Conservation (phyloP, 1,140 invertebrate species). For the Streblospio benedicti region DNA sequence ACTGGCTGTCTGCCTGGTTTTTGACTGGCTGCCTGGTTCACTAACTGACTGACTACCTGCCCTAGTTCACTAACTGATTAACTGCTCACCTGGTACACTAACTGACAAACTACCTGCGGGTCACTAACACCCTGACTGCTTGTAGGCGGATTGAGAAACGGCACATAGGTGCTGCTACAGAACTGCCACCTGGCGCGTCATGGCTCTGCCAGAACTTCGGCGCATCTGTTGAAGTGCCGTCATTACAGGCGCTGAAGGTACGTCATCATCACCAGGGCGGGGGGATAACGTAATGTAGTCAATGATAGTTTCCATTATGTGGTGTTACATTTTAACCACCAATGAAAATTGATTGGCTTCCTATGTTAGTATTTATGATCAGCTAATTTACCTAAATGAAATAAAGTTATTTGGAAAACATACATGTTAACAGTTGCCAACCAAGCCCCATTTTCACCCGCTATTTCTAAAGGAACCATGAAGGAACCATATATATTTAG, state of each 20-base stretch:
- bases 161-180: constrained; percentile 74
- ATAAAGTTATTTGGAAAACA: background rate
- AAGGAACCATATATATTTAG: constrained; percentile 57
- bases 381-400: background rate
- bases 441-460: background rate
- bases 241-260: constrained; percentile 48
- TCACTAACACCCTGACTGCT: too few relatives aligned
- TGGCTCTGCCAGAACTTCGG: too few relatives aligned
- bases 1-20: too few relatives aligned
- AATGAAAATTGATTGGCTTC: constrained; percentile 22
- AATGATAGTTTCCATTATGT: background rate
- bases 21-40: too few relatives aligned
- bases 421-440: background rate
- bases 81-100: too few relatives aligned
- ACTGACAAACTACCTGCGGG: too few relatives aligned
- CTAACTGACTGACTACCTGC: too few relatives aligned
- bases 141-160: constrained; percentile 58
- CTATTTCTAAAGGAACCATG: constrained; percentile 67
- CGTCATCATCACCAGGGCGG: background rate
- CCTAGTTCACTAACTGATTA: too few relatives aligned
- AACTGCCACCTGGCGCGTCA: constrained; percentile 73
- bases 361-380: background rate
- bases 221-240: constrained; percentile 57
- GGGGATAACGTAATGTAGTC: constrained; percentile 31
- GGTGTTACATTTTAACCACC: constrained; percentile 19